Percentiles rank a stretch among this genome's conserved stretches.
phyloP scores from a whole-genome alignment of 2,113 vertebrate species.

The Numenius arquata region DNA sequence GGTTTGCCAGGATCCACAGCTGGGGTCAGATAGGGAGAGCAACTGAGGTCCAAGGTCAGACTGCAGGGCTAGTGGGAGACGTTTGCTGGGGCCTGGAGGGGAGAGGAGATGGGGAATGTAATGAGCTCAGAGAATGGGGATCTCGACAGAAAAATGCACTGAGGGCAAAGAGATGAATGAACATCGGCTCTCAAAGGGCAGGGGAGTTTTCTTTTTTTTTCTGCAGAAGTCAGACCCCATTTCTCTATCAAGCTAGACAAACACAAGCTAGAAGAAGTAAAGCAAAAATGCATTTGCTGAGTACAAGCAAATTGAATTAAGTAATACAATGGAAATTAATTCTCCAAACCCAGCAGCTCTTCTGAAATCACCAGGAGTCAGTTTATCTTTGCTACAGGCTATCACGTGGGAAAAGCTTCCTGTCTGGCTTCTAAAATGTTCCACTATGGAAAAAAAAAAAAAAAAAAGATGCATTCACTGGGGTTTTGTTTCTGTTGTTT shows the following conservation, averaged over 20 bases:
- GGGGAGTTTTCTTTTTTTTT: not conserved
- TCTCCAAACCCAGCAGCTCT: not conserved
- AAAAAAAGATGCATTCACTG: rapidly evolving
- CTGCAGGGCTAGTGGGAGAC: not conserved
- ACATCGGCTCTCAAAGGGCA: not conserved
- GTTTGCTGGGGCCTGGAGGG: conserved; percentile 23
- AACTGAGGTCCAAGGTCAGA: conserved; percentile 44
- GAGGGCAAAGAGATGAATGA: conserved; percentile 43
- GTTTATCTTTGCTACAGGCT: not conserved
- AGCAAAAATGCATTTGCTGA: not conserved
- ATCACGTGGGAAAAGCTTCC: not conserved
- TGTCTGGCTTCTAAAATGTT: not conserved
- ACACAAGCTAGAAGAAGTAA: not conserved
- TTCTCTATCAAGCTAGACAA: not conserved
- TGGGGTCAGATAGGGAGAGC: conserved; percentile 36
- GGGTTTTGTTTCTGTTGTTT: not conserved
- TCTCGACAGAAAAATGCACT: not conserved
- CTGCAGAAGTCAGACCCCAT: not conserved
- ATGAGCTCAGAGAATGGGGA: conserved; percentile 9
- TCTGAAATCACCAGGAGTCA: not conserved
- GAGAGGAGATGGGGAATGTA: not conserved
- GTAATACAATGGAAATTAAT: not conserved
- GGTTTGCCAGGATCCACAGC: conserved; percentile 23
- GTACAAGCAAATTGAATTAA: not conserved
- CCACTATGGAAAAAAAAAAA: not conserved